Conservation (phyloP, 2,797 vertebrate genomes). For the Spinus olivaceus region DNA sequence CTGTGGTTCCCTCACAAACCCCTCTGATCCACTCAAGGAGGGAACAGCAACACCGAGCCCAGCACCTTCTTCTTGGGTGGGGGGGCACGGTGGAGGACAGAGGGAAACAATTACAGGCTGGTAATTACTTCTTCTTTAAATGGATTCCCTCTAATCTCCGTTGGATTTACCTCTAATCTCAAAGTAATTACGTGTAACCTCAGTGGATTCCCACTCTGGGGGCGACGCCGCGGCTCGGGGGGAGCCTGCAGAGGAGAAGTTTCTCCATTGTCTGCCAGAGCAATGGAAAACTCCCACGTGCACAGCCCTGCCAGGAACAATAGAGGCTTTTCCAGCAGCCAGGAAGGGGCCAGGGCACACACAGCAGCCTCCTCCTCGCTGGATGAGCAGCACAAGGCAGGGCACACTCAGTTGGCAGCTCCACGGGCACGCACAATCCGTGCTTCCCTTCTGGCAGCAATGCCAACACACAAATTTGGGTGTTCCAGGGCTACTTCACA, state of each 20-base stretch:
- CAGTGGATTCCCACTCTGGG: conserved; percentile 36
- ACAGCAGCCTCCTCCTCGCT: neutral
- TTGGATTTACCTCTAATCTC: conserved; percentile 66
- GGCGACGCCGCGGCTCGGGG: neutral
- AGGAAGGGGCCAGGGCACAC: neutral
- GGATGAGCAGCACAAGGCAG: neutral
- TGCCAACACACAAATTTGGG: no score
- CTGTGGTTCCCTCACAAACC: neutral
- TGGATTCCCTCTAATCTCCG: conserved; percentile 50
- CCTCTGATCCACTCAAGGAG: fast-evolving
- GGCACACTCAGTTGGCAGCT: neutral
- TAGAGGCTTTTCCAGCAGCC: neutral
- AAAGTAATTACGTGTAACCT: conserved; percentile 67
- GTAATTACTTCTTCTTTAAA: conserved; percentile 68
- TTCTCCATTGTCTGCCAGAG: conserved; percentile 41
- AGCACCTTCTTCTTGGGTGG: neutral
- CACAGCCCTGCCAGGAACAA: neutral
- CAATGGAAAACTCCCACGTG: neutral
- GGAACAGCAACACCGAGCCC: fast-evolving
- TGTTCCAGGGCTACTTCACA: fast-evolving
- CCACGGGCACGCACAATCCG: fast-evolving
- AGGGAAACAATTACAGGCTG: conserved; percentile 60
- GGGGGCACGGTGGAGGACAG: neutral
- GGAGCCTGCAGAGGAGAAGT: conserved; percentile 7
- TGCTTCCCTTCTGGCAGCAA: neutral